A percentile compares a stretch with the other conserved stretches of the same genome.
These are phyloP conservation scores for Poecilia latipinna DNA, from an alignment of 2,113 vertebrate genomes.

Conservation along the genomic window DNA sequence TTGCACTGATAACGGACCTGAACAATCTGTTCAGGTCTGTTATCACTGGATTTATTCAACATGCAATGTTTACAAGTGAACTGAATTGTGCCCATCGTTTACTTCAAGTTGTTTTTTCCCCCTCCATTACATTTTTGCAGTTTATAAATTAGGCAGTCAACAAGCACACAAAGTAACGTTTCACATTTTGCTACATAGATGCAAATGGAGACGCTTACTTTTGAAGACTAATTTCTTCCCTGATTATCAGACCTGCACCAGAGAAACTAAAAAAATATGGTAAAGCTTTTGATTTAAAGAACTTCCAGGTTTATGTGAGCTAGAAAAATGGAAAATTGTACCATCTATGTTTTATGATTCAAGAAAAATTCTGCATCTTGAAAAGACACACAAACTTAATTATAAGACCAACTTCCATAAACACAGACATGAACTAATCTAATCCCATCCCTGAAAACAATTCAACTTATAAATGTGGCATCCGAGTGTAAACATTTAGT, in stretches of 20 bases:
- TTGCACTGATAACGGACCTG: neutral
- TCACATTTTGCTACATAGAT: no score
- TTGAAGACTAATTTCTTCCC: no score
- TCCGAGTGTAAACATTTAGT: no score
- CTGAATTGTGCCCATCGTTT: neutral
- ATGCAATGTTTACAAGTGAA: neutral
- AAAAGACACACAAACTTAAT: no score
- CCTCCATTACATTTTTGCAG: neutral
- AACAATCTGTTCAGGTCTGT: neutral
- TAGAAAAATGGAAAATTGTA: neutral
- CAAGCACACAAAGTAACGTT: neutral
- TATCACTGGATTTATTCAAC: constrained; percentile 5
- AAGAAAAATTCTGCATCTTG: neutral
- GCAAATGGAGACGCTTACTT: neutral
- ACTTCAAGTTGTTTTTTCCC: neutral
- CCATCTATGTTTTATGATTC: neutral
- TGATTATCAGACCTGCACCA: neutral
- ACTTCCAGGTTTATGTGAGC: neutral
- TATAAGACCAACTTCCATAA: neutral
- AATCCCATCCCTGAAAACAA: neutral
- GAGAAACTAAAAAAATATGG: neutral
- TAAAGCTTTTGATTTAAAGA: neutral
- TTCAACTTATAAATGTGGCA: neutral
- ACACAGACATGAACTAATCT: neutral
- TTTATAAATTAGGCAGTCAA: neutral